These are phyloP conservation scores for Phalanger gymnotis DNA, from an alignment of 2,797 vertebrate genomes.

Conservation along the genomic window DNA sequence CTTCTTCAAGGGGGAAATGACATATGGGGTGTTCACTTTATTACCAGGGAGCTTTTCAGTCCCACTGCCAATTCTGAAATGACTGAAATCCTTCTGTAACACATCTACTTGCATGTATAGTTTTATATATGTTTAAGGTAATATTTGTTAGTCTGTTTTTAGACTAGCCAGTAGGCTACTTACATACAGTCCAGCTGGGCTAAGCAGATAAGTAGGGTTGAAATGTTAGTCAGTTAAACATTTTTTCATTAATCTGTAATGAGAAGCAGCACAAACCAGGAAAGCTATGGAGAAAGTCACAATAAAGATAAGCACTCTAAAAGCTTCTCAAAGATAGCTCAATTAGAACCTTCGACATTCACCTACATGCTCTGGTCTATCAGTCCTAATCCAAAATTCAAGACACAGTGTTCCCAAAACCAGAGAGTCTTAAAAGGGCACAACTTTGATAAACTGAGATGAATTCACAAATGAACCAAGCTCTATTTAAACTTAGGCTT, in stretches of 20 bases:
- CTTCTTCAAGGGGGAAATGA: not conserved
- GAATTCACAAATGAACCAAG: not conserved
- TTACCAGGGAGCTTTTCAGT: not conserved
- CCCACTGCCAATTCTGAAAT: not conserved
- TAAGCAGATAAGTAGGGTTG: not conserved
- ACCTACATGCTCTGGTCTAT: rapidly evolving
- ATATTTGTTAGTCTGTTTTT: not conserved
- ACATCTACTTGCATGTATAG: not conserved
- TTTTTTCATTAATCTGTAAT: not conserved
- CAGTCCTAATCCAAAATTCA: not conserved
- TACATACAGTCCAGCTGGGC: not conserved
- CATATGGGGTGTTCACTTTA: not conserved
- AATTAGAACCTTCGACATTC: not conserved
- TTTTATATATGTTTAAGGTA: not conserved
- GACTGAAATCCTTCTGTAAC: not conserved
- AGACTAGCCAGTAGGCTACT: not conserved
- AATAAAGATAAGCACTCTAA: not conserved
- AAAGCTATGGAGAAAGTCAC: not conserved
- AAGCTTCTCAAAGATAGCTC: not conserved
- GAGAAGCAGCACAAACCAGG: not conserved
- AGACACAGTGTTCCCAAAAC: too few species aligned
- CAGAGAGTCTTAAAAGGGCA: not conserved
- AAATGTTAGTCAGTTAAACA: not conserved
- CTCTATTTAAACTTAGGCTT: not conserved
- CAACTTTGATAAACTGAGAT: not conserved